A percentile compares a stretch with the other conserved stretches of the same genome.
These are phyloP conservation scores for Meles meles DNA, from an alignment of 2,113 vertebrate species.

Conservation along the genomic window DNA sequence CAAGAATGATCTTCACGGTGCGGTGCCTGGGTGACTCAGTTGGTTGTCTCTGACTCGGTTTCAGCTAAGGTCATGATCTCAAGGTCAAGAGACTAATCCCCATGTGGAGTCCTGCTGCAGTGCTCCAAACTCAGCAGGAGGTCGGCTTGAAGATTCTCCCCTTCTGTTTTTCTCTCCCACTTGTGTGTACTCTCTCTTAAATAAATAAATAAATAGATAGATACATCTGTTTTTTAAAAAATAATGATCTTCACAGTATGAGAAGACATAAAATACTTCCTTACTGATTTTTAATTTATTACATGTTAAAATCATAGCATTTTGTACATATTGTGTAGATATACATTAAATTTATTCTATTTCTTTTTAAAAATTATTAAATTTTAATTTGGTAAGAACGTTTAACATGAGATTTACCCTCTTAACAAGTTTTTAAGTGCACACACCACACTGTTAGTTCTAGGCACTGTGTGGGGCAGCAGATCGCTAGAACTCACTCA, in stretches of 20 bases:
- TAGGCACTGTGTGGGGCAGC: accelerated
- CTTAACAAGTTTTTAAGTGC: background rate
- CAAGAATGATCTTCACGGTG: background rate
- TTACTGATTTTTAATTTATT: background rate
- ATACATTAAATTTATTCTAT: background rate
- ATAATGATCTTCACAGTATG: background rate
- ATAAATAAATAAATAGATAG: background rate
- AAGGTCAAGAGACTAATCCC: background rate
- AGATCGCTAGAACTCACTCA: background rate
- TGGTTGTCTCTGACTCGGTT: background rate
- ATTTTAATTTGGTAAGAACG: background rate
- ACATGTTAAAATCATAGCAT: background rate
- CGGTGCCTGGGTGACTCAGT: background rate
- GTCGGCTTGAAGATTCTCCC: background rate
- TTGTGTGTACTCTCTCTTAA: background rate
- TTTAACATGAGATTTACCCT: background rate
- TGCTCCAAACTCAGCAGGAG: background rate
- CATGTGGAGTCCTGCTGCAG: background rate
- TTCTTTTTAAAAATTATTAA: background rate
- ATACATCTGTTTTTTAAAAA: background rate
- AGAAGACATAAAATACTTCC: background rate
- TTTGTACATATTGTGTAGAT: background rate
- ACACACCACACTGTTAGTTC: background rate
- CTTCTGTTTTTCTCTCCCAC: background rate
- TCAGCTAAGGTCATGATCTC: background rate